These are phyloP conservation scores for Anoplolepis gracilipes DNA, from an alignment of 1,140 invertebrate genomes.

Conservation along the genomic window DNA sequence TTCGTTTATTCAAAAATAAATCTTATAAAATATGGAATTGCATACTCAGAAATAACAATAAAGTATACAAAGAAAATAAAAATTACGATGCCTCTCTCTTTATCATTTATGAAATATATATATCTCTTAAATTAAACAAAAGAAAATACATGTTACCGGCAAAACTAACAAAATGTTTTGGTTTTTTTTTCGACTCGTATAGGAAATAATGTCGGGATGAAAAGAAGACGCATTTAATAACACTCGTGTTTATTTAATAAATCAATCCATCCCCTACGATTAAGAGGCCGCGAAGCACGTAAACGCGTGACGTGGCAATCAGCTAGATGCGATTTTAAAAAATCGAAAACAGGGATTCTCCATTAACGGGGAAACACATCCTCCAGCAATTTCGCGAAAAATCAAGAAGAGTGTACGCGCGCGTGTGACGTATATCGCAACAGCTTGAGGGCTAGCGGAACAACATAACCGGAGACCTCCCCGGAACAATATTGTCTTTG, in stretches of 20 bases:
- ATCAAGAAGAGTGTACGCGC: conserved; percentile 35
- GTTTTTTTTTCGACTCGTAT: not conserved
- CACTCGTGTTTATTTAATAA: conserved; percentile 40
- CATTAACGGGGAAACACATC: conserved; percentile 51
- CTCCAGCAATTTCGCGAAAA: conserved; percentile 44
- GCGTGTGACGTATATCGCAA: conserved; percentile 23
- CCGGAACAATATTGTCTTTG: conserved; percentile 67
- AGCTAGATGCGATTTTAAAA: conserved; percentile 48
- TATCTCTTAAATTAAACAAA: not conserved
- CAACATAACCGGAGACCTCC: conserved; percentile 40
- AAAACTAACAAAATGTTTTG: not conserved
- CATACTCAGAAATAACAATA: not conserved
- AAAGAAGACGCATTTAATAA: conserved; percentile 14
- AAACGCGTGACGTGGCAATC: conserved; percentile 35
- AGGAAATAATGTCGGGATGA: not conserved
- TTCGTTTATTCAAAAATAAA: not conserved
- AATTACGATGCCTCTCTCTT: too few species aligned
- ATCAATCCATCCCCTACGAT: not conserved
- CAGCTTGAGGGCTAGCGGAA: conserved; percentile 23
- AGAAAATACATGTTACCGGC: not conserved
- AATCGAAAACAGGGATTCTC: conserved; percentile 53
- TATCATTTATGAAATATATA: too few species aligned
- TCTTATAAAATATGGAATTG: not conserved
- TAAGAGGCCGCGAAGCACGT: conserved; percentile 4
- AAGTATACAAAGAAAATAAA: too few species aligned